Percentiles rank a stretch among this genome's conserved stretches.
Conservation (phyloP, 2,113 vertebrate genomes). For the Proterorhinus semilunaris region DNA sequence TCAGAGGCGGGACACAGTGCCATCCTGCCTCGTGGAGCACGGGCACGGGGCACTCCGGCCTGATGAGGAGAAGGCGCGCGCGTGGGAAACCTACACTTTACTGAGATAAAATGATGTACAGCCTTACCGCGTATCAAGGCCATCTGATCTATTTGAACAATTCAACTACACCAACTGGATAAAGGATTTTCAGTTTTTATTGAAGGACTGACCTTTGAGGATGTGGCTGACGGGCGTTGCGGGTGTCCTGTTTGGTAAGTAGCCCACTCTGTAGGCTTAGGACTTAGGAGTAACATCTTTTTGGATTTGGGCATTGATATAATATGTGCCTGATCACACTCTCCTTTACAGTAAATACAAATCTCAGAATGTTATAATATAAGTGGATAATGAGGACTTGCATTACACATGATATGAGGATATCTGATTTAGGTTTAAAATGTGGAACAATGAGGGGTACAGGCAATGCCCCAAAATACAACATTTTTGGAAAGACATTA, state of each 20-base stretch:
- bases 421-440: too few relatives aligned
- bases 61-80: background rate
- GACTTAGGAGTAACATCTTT: too few relatives aligned
- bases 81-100: background rate
- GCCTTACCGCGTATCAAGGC: background rate
- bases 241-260: conserved; percentile 70
- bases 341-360: too few relatives aligned
- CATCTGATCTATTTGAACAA: background rate
- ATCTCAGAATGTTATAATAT: too few relatives aligned
- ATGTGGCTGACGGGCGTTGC: conserved; percentile 53
- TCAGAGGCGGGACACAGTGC: conserved; percentile 23
- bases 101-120: conserved; percentile 24
- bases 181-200: conserved; percentile 9
- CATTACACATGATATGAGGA: too few relatives aligned
- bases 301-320: background rate
- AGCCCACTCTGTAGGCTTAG: background rate
- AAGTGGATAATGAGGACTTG: too few relatives aligned
- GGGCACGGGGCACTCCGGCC: background rate
- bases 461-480: too few relatives aligned
- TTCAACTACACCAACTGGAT: conserved; percentile 13
- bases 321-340: too few relatives aligned
- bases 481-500: too few relatives aligned
- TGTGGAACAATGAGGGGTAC: too few relatives aligned
- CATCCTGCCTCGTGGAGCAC: background rate
- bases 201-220: conserved; percentile 10